Conservation (phyloP, 2,888 invertebrate species). For the Epicampocera succincta region DNA sequence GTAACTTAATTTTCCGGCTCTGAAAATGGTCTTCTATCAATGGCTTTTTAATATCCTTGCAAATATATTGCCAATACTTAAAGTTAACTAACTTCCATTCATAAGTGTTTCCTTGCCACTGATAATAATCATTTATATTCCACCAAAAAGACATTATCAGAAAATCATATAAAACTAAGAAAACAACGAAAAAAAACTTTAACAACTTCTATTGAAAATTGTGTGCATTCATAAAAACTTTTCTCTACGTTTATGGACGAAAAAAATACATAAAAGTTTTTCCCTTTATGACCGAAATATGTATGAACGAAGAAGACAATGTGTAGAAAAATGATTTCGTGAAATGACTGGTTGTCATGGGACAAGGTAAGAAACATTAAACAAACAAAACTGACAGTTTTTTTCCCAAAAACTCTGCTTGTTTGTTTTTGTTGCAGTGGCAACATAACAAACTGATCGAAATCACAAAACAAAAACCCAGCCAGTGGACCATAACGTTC, state of each 20-base stretch:
- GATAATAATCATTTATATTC: constrained; percentile 53
- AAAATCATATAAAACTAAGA: constrained; percentile 39
- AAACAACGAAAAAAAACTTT: constrained; percentile 44
- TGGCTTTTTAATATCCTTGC: background rate
- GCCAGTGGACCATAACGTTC: constrained; percentile 41
- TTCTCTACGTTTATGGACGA: background rate
- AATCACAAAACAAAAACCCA: background rate
- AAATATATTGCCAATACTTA: constrained; percentile 14
- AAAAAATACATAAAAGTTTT: constrained; percentile 7
- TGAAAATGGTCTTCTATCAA: background rate
- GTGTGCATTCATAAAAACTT: constrained; percentile 38
- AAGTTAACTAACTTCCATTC: constrained; percentile 8
- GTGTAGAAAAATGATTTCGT: constrained; percentile 36
- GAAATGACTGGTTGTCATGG: constrained; percentile 29
- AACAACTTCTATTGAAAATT: constrained; percentile 46
- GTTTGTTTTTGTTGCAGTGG: constrained; percentile 13
- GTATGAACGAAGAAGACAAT: constrained; percentile 13
- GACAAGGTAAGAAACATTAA: constrained; percentile 20
- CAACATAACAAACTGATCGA: constrained; percentile 4
- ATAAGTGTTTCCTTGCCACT: constrained; percentile 46
- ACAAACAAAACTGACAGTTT: constrained; percentile 14
- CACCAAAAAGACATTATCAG: constrained; percentile 56
- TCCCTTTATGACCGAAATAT: constrained; percentile 21
- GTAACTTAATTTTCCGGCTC: background rate
- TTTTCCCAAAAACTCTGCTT: background rate